Base-by-base conservation (phyloP, 2,797 vertebrate genomes). In the Neoniphon sammara region DNA sequence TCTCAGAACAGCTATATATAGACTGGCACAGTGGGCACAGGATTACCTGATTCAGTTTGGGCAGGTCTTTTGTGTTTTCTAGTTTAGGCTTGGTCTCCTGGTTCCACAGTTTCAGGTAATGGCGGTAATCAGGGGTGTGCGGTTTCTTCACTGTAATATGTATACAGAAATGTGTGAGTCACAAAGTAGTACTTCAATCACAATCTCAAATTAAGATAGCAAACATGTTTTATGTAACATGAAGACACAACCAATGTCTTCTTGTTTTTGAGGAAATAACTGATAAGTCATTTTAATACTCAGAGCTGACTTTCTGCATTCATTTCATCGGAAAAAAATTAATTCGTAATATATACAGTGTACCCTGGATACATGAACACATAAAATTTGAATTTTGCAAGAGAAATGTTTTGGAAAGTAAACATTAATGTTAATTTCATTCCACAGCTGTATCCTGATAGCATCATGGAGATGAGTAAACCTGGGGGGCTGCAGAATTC, bases 61-160 rank as follows among this genome's bases (percentile, higher is more conserved):
- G 97, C 54, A 98, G 92, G 18, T 97, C 93, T 89, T 97, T 98
- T 56, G 94, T 75, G 81, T 87, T 95, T 89, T 97, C 97, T 54
- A 89, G 88, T 82, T 95, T 97, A 5, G 95, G 87, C 82, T 96
- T 97, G 56, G 92, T 94, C 81, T 98, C 98, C 80, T 96, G 95
- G 81, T 96, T 96, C 97, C 97, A 99, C 77, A 98, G 93, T 78
- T 95, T 96, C 83, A 98, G 87, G 76, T 98, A 98, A 65, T 95
- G 95, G n/a, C 94, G 94, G 83, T 97, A 97, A 75, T 98, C 98
- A 70, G 96, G 94, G 58, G 94, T 94, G 87, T 93, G 96, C 75
- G 94, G 95, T 91, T 95, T 98, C 83, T 96, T 97, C 9, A 94
- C 95, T 95, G 86, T 12, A 72, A 81, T n/a, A 78, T 10, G 86